These are phyloP conservation scores for Clarias macrocephalus DNA, from an alignment of 2,113 vertebrate genomes.

Conservation along the genomic window DNA sequence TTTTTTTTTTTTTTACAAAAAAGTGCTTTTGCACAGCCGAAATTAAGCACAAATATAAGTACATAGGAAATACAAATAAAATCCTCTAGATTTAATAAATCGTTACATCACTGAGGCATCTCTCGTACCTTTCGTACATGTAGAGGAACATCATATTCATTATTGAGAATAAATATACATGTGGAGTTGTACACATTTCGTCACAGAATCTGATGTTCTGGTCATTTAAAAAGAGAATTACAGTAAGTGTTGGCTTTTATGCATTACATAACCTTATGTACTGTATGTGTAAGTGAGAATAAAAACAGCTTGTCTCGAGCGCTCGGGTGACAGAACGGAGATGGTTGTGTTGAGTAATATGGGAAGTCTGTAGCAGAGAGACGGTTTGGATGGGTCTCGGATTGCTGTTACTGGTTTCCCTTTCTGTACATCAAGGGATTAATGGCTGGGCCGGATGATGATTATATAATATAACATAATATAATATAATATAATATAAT, in stretches of 20 bases:
- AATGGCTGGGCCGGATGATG: neutral
- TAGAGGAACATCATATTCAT: neutral
- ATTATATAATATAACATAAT: neutral
- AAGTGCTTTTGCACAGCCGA: too few species aligned
- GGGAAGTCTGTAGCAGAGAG: conserved; percentile 13
- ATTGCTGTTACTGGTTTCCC: neutral
- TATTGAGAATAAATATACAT: neutral
- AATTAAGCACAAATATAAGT: too few species aligned
- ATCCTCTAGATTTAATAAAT: neutral
- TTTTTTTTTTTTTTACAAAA: too few species aligned
- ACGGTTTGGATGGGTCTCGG: neutral
- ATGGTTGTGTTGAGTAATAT: conserved; percentile 12
- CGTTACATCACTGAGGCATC: neutral
- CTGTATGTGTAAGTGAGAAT: conserved; percentile 5
- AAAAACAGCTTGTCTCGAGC: conserved; percentile 1
- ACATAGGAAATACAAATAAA: too few species aligned
- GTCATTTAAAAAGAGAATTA: neutral
- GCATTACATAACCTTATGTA: neutral
- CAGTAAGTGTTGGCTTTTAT: neutral
- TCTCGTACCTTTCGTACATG: neutral
- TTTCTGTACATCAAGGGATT: neutral
- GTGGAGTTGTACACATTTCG: neutral
- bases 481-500: neutral
- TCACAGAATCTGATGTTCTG: neutral
- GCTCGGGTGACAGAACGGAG: neutral